phyloP scores from a whole-genome alignment of 2,113 vertebrate species.

The Salvator merianae region DNA sequence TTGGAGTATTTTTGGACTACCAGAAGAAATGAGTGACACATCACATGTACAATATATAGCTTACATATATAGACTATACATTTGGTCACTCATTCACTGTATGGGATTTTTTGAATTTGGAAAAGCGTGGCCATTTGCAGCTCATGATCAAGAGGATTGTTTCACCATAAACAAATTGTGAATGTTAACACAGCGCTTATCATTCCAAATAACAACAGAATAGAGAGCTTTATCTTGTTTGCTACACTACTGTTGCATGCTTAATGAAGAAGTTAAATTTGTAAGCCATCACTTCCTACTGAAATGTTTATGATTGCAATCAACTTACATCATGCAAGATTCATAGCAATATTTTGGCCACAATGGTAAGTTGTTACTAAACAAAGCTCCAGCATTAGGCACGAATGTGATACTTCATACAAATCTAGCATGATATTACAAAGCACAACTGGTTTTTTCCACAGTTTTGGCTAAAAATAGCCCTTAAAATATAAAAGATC shows the following conservation, averaged over 20 bases:
- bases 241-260: background rate
- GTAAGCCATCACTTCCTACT: slow-evolving; percentile 18
- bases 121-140: too few relatives aligned
- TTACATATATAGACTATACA: too few relatives aligned
- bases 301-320: slow-evolving; percentile 31
- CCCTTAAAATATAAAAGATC: slow-evolving; percentile 20
- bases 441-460: slow-evolving; percentile 29
- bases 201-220: slow-evolving; percentile 26
- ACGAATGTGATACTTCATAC: slow-evolving; percentile 50
- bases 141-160: background rate
- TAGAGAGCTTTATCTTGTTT: too few relatives aligned
- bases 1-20: too few relatives aligned
- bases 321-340: slow-evolving; percentile 11
- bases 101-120: too few relatives aligned
- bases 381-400: slow-evolving; percentile 40
- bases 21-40: too few relatives aligned
- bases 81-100: too few relatives aligned
- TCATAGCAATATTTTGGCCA: slow-evolving; percentile 35
- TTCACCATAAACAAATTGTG: background rate
- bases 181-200: background rate
- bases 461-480: slow-evolving; percentile 31
- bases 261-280: slow-evolving; percentile 16
- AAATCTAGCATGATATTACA: slow-evolving; percentile 5
- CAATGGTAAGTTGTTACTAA: background rate
- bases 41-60: too few relatives aligned